Conservation (phyloP, 2,113 vertebrate species). For the Rhea americana region DNA sequence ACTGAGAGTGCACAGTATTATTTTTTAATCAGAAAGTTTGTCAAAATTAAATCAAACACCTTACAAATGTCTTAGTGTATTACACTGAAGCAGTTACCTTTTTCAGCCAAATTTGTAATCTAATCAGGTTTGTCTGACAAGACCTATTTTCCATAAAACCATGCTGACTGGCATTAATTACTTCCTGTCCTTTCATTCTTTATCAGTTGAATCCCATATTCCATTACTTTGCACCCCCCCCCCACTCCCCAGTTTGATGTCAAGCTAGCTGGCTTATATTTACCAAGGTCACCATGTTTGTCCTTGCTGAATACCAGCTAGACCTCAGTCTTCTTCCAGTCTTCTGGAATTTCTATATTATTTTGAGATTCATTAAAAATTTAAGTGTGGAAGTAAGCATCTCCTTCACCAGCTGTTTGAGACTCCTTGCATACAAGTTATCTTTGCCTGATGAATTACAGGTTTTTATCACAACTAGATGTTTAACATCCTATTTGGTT, state of each 20-base stretch:
- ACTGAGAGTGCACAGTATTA: neutral
- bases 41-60: slow-evolving; percentile 36
- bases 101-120: slow-evolving; percentile 56
- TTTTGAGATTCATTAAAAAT: slow-evolving; percentile 68
- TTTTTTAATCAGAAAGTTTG: neutral
- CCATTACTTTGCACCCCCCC: slow-evolving; percentile 16
- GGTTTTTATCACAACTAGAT: slow-evolving; percentile 55
- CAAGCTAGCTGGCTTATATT: slow-evolving; percentile 38
- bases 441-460: slow-evolving; percentile 56
- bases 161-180: slow-evolving; percentile 67
- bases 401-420: slow-evolving; percentile 30
- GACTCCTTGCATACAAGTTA: slow-evolving; percentile 35
- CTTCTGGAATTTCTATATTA: slow-evolving; percentile 62
- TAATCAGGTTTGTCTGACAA: slow-evolving; percentile 60
- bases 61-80: slow-evolving; percentile 10
- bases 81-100: neutral
- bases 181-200: slow-evolving; percentile 62
- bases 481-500: slow-evolving; percentile 62
- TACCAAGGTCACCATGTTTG: slow-evolving; percentile 47
- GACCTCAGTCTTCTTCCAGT: slow-evolving; percentile 44
- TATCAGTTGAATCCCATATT: slow-evolving; percentile 51
- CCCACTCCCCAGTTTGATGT: slow-evolving; percentile 9
- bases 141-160: slow-evolving; percentile 62
- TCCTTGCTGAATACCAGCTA: slow-evolving; percentile 41
- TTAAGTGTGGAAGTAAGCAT: slow-evolving; percentile 49